Evolutionary conservation across 2,113 vertebrate genomes (phyloP).

Genomic region (Tricholaema leucomelas): DNA sequence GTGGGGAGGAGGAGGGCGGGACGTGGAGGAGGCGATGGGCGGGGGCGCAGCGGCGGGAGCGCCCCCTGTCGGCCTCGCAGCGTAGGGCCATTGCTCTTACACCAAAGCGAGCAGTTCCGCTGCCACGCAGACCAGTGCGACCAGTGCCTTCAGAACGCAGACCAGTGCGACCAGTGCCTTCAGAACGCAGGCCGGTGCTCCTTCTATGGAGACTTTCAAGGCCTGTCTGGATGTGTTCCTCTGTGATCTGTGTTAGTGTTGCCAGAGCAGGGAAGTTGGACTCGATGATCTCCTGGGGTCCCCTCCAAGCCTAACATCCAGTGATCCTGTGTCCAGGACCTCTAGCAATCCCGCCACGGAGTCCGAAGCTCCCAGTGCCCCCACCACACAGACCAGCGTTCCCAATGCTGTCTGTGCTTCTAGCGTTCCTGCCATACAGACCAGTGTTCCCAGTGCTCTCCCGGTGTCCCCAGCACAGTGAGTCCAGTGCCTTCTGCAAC

Average conservation of each 20-base stretch:
- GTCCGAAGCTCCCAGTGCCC: not conserved
- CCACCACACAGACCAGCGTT: not conserved
- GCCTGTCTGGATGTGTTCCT: no score
- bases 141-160: not conserved
- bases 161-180: not conserved
- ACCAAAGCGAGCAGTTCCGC: no score
- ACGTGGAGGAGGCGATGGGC: not conserved
- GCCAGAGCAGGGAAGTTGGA: no score
- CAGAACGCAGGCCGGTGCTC: no score
- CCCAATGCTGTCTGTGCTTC: not conserved
- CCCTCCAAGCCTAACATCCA: no score
- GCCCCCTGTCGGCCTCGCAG: not conserved
- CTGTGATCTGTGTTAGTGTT: no score
- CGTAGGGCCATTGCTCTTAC: not conserved
- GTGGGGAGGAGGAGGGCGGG: not conserved
- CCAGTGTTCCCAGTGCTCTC: no score
- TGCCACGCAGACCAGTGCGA: not conserved
- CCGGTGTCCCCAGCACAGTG: no score
- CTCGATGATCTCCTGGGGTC: no score
- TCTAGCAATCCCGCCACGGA: no score
- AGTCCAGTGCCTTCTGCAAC: not conserved
- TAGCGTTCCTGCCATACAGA: not conserved
- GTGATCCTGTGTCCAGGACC: no score
- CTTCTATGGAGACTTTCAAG: no score
- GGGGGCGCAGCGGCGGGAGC: not conserved